Base-by-base conservation (phyloP, 2,888 invertebrate genomes). In the Helleia helle region DNA sequence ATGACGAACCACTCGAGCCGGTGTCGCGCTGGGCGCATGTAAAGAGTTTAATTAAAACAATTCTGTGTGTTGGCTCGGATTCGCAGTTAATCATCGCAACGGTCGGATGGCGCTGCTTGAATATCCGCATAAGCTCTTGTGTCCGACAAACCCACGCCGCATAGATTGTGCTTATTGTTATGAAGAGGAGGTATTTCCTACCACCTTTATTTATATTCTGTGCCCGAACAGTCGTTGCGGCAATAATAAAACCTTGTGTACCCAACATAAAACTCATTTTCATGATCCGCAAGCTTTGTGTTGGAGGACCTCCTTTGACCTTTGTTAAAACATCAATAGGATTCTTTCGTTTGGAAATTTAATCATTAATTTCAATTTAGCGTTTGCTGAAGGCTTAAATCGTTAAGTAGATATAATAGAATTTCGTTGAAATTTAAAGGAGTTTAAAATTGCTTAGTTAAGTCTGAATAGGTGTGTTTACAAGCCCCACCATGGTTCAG, bases 101-200 rank as follows among this genome's bases (percentile, higher is more conserved):
- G 50, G 49, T 51, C 46, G 51, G 50, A 45, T 37, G 31, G 24
- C 49, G 46, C 51, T 44, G 39, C 41, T 41, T 49, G 41, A 47
- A 51, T 50, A 50, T 46, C 41, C 36, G 45, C 50, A 44, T 58
- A 55, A 60, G 55, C 58, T 53, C 52, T 51, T 55, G 51, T 59
- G 61, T 62, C 55, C 63, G 62, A 67, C 68, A 65, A 67, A 71
- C 64, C 68, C 59, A 47, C 49, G 54, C 52, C 59, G 59, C 65
- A 68, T 59, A 61, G 63, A 69, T 71, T 66, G 71, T 68, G 63
- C 67, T 64, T 65, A 68, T 69, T 66, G 66, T 64, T 68, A 70
- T 65, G 62, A 62, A 54, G 50, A 50, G 55, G 58, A 53, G 52
- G 57, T 63, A 56, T 55, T 50, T 47, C 57, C 49, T 44, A 50